A percentile compares a stretch with the other conserved stretches of the same genome.
Evolutionary conservation across 1,140 invertebrate species (phyloP).

Genomic region (Ceratina australensis): DNA sequence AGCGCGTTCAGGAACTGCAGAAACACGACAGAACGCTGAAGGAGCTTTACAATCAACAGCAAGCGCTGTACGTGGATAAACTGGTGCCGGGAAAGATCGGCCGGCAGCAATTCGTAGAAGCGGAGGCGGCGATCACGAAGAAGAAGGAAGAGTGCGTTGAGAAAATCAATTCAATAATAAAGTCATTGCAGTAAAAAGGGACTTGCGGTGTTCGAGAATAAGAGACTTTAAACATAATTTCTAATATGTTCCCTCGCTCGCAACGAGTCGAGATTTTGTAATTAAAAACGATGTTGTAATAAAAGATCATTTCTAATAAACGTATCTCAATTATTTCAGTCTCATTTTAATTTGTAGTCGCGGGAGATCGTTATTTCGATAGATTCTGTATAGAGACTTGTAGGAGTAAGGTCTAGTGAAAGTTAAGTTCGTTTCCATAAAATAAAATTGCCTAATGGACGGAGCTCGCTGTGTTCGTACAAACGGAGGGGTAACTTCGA

Average conservation of each 20-base stretch:
- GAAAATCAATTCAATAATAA: constrained; percentile 83
- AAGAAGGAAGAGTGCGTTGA: constrained; percentile 85
- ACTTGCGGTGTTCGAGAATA: neutral
- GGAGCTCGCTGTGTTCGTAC: neutral
- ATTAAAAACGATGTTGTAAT: constrained; percentile 57
- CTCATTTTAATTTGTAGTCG: no score
- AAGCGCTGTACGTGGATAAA: constrained; percentile 83
- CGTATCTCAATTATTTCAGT: neutral
- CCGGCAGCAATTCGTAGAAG: constrained; percentile 84
- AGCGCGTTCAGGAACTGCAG: constrained; percentile 84
- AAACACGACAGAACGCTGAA: constrained; percentile 81
- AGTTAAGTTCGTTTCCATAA: neutral
- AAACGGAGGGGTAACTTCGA: constrained; percentile 20
- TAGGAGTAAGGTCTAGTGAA: neutral
- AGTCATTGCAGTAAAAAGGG: constrained; percentile 75
- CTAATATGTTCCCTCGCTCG: constrained; percentile 22
- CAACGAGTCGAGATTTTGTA: constrained; percentile 32
- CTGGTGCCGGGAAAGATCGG: constrained; percentile 84
- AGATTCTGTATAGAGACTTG: no score
- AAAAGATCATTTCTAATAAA: constrained; percentile 33
- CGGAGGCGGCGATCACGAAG: constrained; percentile 81
- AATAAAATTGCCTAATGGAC: neutral
- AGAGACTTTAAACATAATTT: constrained; percentile 22
- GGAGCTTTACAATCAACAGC: constrained; percentile 79
- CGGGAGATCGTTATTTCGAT: no score